These are phyloP conservation scores for Epinotia ramella DNA, from an alignment of 2,888 invertebrate genomes.

Conservation along the genomic window DNA sequence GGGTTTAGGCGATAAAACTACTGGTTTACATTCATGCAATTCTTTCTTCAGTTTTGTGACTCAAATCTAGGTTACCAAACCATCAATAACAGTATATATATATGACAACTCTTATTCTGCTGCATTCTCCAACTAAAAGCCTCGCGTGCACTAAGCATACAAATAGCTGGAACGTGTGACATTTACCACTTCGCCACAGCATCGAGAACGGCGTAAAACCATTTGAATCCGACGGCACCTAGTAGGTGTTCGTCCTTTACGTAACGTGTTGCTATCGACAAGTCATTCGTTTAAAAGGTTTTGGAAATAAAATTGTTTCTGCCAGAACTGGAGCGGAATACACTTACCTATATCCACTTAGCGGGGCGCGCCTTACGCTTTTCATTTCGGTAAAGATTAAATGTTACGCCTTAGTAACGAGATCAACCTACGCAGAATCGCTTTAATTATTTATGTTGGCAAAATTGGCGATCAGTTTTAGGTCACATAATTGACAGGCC, in stretches of 20 bases:
- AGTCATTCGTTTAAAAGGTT: conserved; percentile 58
- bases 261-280: conserved; percentile 54
- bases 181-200: conserved; percentile 28
- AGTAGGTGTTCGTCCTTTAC: conserved; percentile 49
- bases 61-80: conserved; percentile 16
- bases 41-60: conserved; percentile 15
- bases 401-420: conserved; percentile 30
- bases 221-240: conserved; percentile 13
- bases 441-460: conserved; percentile 7
- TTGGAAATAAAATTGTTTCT: conserved; percentile 54
- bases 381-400: conserved; percentile 39
- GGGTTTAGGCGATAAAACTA: conserved; percentile 8
- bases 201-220: conserved; percentile 20
- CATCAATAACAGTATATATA: background rate
- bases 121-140: conserved; percentile 62
- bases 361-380: conserved; percentile 30
- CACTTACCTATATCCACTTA: conserved; percentile 42
- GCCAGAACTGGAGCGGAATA: conserved; percentile 44
- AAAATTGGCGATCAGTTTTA: background rate
- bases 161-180: conserved; percentile 50
- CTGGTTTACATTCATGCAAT: conserved; percentile 7
- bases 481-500: background rate
- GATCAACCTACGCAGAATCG: conserved; percentile 5
- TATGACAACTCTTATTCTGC: conserved; percentile 13
- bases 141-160: conserved; percentile 58